Base-by-base conservation (phyloP, 2,888 invertebrate genomes). In the Marasmarcha lunaedactyla region DNA sequence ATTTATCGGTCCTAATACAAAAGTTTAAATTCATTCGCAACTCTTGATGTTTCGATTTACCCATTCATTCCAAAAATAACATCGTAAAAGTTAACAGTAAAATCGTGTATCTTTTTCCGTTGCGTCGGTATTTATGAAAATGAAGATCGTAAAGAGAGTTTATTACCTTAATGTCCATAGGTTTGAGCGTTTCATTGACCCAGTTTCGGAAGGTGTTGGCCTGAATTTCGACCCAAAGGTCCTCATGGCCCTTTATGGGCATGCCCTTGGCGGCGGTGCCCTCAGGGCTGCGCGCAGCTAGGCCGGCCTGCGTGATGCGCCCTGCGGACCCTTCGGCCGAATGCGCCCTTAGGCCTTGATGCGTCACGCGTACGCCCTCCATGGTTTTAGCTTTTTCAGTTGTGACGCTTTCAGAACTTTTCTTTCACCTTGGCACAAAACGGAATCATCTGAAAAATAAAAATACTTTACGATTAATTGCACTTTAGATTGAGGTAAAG, bases 191-290 rank as follows among this genome's bases (percentile, higher is more conserved):
- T 69, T 98, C 97, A 73, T 98, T 98, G 57, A 97, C 94, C 98
- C 98, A 98, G 76, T 98, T 98, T 54, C 93, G 89, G 70, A 98
- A 98, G 30, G 98, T 98, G 71, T 95, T 94, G 36, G 96, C 93
- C 71, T 97, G 97, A 49, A 96, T 96, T 68, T 95, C 95, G 38
- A 97, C 94, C 97, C 97, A 97, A 34, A 95, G 89, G 62, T 96
- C 95, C 76, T 96, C 95, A 62, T 94, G 91, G 50, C 96, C 97
- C 64, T 94, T 95, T 65, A 96, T 96, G 55, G 93, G 91, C 95
- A 96, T 96, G 49, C 95, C 95, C 64, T 94, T 93, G 50, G 97
- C 96, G 1, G 97, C 97, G 37, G 97, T 96, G 40, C 97, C 97
- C 43, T 67, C 95, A 27, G 94, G 91, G 64, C 94, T 95, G 39